Base-by-base conservation (phyloP, 2,888 invertebrate genomes). In the Muschampia plurimacula region DNA sequence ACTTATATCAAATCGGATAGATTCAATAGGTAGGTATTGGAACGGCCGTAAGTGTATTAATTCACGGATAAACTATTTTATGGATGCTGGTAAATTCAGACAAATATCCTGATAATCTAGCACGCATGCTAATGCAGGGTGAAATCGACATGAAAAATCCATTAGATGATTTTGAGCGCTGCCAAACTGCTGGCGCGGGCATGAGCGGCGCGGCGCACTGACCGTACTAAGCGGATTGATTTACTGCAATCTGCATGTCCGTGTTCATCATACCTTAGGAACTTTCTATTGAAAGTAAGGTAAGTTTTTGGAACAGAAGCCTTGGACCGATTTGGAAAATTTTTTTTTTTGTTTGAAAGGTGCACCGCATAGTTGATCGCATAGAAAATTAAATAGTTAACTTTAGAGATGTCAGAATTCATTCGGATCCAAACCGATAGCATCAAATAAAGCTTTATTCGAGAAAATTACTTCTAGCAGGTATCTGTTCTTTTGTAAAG, bases 71-170 rank as follows among this genome's bases (percentile, higher is more conserved):
- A 22, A 59, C 13, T 60, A n/a, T 59, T 67, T 13, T 10, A n/a
- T 22, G 44, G 28, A 2, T 44, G 8, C n/a, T 13, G 9, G n/a
- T 46, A 69, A 55, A 60, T 15, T 28, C 41, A 60, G 63, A 62
- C 70, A 67, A 84, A 81, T 84, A 81, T 84, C 82, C 83, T 81
- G 82, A 84, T 86, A 86, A 87, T 86, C 84, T 84, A 81, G 78
- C 79, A 85, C 84, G 83, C 84, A 87, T 85, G 81, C 84, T 85
- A 86, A 41, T 49, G 49, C 82, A 81, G 83, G 90, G 90, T 87
- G 90, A 90, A 91, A 91, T 91, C 89, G 91, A 93, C 93, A 93
- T 91, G 93, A 93, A 93, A 93, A 92, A 93, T 89, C 93, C 93
- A 93, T 93, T 93, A 92, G 60, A 71, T 66, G 66, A 71, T 66